Base-by-base conservation (phyloP, 2,113 vertebrate genomes). In the Phaetusa simplex region DNA sequence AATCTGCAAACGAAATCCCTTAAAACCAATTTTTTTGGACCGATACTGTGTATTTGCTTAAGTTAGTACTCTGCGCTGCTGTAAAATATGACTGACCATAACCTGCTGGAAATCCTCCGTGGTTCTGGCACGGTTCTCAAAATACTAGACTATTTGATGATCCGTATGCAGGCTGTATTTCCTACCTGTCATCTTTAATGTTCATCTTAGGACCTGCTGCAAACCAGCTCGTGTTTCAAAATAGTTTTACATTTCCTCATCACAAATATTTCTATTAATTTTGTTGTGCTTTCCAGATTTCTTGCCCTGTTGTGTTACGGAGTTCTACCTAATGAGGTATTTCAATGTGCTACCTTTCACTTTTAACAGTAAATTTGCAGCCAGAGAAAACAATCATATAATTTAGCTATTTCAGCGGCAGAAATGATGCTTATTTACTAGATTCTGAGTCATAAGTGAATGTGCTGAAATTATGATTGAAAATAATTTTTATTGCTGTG, bases 391-490 rank as follows among this genome's bases (percentile, higher is more conserved):
- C 7, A 74, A 74, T 5, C 12, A 23, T 11, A 42, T 32, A 38
- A 84, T 71, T 87, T 21, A 64, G 29, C n/a, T 65, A 34, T 58
- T 74, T 93, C 16, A 73, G 58, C 43, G 70, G 45, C 66, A 88
- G 76, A 69, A 94, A 88, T 38, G 2, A 72, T 92, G 34, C 15
- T 76, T 76, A 82, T 85, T 93, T 85, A 64, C 62, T 21, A 52
- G 43, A 71, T 38, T 84, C 59, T 43, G 52, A 93, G 62, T 72
- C 74, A 59, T 21, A 49, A 80, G 43, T 42, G 72, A 79, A 79
- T 12, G 19, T 8, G 2, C 22, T 67, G 56, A 74, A 82, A 72
- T 42, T 40, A 50, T 14, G 34, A 64, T 3, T 65, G 23, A 79
- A 87, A 93, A 42, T 40, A 1, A 27, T 52, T 93, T 56, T 52